Evolutionary conservation across 2,113 vertebrate species (phyloP).

Genomic region (Proteles cristata): DNA sequence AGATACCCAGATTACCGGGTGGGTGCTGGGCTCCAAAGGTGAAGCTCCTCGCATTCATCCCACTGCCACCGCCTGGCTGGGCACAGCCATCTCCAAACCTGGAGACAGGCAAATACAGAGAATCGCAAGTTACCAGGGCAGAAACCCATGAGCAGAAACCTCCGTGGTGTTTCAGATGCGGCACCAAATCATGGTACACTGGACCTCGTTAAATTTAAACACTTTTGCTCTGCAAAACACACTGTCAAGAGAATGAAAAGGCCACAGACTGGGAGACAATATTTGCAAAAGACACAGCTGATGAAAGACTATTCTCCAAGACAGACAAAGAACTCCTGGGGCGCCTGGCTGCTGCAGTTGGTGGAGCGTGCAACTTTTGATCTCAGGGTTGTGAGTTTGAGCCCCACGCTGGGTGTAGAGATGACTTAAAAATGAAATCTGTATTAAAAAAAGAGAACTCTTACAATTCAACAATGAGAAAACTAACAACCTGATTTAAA

Average conservation of each 20-base stretch:
- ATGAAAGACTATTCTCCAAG: not conserved
- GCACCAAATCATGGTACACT: not conserved
- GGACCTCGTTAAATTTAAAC: not conserved
- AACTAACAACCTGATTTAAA: not conserved
- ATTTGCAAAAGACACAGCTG: not conserved
- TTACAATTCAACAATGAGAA: not conserved
- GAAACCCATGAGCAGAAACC: not conserved
- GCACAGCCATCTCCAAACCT: too few species aligned
- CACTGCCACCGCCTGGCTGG: rapidly evolving
- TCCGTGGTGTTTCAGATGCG: not conserved
- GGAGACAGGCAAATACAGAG: not conserved
- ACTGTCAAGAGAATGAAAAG: not conserved
- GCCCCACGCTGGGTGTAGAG: not conserved
- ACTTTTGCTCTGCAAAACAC: not conserved
- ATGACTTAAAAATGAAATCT: not conserved
- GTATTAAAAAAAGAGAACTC: not conserved
- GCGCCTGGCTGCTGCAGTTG: not conserved
- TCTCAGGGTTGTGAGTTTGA: not conserved
- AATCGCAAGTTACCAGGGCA: not conserved
- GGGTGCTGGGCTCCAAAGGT: not conserved
- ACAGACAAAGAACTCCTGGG: not conserved
- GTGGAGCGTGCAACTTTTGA: not conserved
- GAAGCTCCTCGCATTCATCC: not conserved
- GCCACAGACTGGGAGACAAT: not conserved
- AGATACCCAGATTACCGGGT: not conserved